Percentiles rank a stretch among this genome's conserved stretches.
These are phyloP conservation scores for Uropetala carovei DNA, from an alignment of 2,888 invertebrate genomes.

Conservation along the genomic window DNA sequence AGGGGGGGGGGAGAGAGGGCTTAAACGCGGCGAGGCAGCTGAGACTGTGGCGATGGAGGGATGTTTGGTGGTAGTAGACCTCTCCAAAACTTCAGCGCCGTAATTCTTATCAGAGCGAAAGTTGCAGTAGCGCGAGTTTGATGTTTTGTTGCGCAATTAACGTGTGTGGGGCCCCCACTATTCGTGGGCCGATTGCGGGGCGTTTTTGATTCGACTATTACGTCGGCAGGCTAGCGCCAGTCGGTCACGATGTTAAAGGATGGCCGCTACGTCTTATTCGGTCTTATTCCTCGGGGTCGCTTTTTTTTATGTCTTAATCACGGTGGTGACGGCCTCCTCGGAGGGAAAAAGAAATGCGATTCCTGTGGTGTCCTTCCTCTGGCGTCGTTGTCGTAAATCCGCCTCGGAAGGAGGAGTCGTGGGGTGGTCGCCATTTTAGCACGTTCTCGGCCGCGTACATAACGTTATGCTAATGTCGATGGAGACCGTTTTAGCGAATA, in stretches of 20 bases:
- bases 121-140: background rate
- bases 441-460: background rate
- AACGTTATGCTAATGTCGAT: background rate
- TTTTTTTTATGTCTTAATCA: constrained; percentile 4
- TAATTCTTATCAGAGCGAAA: constrained; percentile 13
- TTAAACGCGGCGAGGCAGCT: too few species aligned
- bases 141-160: constrained; percentile 28
- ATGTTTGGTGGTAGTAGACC: background rate
- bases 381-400: background rate
- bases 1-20: too few species aligned
- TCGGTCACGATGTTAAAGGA: background rate
- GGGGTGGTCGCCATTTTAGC: background rate
- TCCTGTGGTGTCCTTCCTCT: background rate
- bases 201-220: background rate
- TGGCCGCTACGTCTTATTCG: too few species aligned
- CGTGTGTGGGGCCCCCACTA: background rate
- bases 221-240: background rate
- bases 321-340: background rate
- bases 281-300: background rate
- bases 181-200: background rate
- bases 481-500: background rate
- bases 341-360: background rate
- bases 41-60: background rate
- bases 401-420: background rate
- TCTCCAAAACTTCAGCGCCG: background rate